Conservation (phyloP, 2,113 vertebrate species). For the Laticauda laticaudata region DNA sequence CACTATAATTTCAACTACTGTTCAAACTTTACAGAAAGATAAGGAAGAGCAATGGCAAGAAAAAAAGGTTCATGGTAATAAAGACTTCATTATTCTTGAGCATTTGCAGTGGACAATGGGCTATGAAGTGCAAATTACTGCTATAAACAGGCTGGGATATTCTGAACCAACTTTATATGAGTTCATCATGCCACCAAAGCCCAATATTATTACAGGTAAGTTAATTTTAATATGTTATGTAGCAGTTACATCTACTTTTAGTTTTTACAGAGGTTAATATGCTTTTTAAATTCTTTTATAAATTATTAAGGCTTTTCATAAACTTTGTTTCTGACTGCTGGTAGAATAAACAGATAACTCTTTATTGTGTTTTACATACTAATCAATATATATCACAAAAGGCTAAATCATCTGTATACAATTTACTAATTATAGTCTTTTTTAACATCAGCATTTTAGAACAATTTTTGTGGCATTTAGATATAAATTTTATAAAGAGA, state of each 20-base stretch:
- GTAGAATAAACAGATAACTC: background rate
- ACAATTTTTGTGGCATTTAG: background rate
- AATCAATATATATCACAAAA: background rate
- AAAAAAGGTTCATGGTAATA: conserved; percentile 90
- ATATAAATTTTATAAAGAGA: background rate
- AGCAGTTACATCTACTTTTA: background rate
- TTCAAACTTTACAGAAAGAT: conserved; percentile 77
- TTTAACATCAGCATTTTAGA: background rate
- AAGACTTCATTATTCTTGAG: conserved; percentile 90
- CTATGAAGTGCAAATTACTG: conserved; percentile 96
- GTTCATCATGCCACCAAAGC: conserved; percentile 97
- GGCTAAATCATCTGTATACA: background rate
- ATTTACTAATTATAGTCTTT: background rate
- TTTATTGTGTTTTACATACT: background rate
- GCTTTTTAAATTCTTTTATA: background rate
- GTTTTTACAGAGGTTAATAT: background rate
- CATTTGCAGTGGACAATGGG: conserved; percentile 95
- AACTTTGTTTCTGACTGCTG: background rate
- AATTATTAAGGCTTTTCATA: background rate
- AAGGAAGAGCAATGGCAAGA: conserved; percentile 98
- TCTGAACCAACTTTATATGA: conserved; percentile 94
- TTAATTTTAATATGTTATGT: conserved; percentile 15
- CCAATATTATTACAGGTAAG: conserved; percentile 95
- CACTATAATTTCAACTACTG: conserved; percentile 34
- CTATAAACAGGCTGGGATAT: conserved; percentile 91